A percentile compares a stretch with the other conserved stretches of the same genome.
Conservation (phyloP, 2,113 vertebrate genomes). For the Chauna torquata region DNA sequence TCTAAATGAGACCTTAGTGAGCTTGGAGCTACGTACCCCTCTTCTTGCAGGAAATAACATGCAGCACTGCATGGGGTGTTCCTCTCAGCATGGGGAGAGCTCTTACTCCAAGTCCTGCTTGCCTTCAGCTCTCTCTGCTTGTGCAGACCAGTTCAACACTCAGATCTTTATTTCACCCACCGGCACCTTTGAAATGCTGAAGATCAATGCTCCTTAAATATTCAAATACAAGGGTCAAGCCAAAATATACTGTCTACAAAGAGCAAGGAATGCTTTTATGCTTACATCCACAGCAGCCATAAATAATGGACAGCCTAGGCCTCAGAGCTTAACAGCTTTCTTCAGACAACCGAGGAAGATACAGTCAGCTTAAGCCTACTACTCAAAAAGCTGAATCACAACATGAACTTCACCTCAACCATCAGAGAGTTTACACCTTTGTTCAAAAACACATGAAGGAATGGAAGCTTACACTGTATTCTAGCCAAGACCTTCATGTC, state of each 20-base stretch:
- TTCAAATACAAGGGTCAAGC: background rate
- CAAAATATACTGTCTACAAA: background rate
- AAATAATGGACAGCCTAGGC: background rate
- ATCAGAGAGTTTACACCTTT: background rate
- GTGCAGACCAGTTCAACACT: background rate
- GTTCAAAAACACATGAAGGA: background rate
- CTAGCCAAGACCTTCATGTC: background rate
- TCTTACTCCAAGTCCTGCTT: fast-evolving
- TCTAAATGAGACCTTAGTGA: background rate
- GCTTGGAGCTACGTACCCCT: background rate
- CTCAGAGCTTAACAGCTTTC: background rate
- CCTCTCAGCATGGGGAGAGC: background rate
- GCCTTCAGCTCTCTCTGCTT: background rate
- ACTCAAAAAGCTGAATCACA: background rate
- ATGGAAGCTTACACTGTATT: background rate
- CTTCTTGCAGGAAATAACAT: fast-evolving
- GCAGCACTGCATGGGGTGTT: fast-evolving
- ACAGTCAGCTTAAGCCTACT: background rate
- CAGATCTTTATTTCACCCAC: background rate
- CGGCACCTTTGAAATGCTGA: background rate
- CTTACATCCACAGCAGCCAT: background rate
- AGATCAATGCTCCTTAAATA: background rate
- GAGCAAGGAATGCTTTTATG: background rate
- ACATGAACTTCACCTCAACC: fast-evolving
- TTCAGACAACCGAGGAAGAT: background rate